These are phyloP conservation scores for Hirudinaria manillensis DNA, from an alignment of 2,888 invertebrate species.

Conservation along the genomic window DNA sequence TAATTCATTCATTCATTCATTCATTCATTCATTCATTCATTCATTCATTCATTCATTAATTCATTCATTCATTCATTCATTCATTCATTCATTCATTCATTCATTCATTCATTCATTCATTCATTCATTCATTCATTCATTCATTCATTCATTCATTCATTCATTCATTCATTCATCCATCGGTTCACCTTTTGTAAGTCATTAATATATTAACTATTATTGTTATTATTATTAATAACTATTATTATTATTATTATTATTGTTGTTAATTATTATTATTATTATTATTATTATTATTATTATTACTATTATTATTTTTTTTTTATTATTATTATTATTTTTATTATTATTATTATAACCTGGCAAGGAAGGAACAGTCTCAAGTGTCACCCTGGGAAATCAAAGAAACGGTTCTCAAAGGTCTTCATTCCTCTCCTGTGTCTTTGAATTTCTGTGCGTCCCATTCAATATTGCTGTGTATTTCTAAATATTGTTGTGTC, in stretches of 20 bases:
- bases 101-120: not conserved
- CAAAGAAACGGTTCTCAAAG: not conserved
- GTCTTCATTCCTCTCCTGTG: not conserved
- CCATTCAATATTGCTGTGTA: not conserved
- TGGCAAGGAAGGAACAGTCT: too few species aligned
- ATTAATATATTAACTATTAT: not conserved
- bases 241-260: conserved; percentile 16
- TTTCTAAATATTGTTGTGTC: too few species aligned
- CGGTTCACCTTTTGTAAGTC: not conserved
- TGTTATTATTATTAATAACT: not conserved
- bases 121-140: conserved; percentile 17
- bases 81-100: not conserved
- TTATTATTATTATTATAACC: too few species aligned
- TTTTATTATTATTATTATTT: too few species aligned
- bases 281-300: too few species aligned
- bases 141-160: conserved; percentile 8
- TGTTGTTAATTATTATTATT: not conserved
- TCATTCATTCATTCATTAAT: not conserved
- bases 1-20: not conserved
- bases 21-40: not conserved
- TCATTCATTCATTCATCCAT: not conserved
- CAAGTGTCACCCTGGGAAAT: conserved; percentile 8
- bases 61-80: not conserved
- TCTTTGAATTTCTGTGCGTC: not conserved
- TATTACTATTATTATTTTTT: too few species aligned